Conservation (phyloP, 2,797 vertebrate species). For the Melopsittacus undulatus region DNA sequence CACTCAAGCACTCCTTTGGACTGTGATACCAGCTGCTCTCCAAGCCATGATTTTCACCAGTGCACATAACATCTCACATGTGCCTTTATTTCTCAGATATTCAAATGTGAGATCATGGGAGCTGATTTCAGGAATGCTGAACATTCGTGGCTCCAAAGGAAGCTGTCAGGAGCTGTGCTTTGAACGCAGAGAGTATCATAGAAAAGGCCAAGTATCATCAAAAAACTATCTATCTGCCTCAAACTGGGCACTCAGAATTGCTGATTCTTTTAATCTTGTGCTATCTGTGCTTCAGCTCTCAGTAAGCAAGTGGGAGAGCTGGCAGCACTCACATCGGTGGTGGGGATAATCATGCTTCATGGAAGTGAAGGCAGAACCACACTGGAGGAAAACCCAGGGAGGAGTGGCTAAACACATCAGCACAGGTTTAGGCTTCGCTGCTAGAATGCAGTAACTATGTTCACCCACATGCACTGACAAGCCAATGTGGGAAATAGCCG, state of each 20-base stretch:
- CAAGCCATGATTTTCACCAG: rapidly evolving
- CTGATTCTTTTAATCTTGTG: not conserved
- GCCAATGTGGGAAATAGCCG: not conserved
- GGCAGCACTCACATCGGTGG: not conserved
- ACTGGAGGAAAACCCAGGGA: not conserved
- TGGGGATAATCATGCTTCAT: not conserved
- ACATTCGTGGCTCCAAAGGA: not conserved
- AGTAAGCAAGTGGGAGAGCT: not conserved
- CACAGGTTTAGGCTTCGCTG: not conserved
- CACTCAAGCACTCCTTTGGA: rapidly evolving
- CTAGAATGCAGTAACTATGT: rapidly evolving
- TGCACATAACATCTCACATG: rapidly evolving
- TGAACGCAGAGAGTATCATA: not conserved
- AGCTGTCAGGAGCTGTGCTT: not conserved
- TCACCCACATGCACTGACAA: not conserved
- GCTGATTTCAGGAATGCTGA: not conserved
- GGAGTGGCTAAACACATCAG: not conserved
- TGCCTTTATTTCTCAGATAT: not conserved
- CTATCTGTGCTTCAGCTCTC: not conserved
- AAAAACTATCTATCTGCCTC: not conserved
- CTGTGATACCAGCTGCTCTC: rapidly evolving
- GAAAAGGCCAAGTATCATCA: not conserved
- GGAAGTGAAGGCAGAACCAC: not conserved
- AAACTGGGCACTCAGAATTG: not conserved
- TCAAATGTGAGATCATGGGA: not conserved